Evolutionary conservation across 92 coral and sea anemone genomes (phyloP).

Genomic region (Epizoanthus scotinus): DNA sequence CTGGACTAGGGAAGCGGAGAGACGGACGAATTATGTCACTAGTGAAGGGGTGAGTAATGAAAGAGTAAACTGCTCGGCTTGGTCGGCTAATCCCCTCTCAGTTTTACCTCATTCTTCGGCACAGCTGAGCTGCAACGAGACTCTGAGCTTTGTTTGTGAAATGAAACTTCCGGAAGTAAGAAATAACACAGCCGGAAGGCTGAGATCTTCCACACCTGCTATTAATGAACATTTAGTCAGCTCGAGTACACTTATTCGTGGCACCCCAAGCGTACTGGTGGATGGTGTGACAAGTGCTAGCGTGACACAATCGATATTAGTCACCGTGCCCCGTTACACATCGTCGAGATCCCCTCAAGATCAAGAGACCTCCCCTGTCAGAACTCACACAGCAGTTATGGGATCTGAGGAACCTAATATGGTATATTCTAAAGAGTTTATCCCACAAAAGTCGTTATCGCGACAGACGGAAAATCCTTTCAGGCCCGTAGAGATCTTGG

Average conservation of each 20-base stretch:
- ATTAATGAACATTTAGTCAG: not conserved
- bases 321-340: not conserved
- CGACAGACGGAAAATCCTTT: not conserved
- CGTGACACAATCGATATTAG: not conserved
- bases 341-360: not conserved
- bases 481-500: not conserved
- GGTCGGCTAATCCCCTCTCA: not conserved
- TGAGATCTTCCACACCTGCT: not conserved
- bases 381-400: not conserved
- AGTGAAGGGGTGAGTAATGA: not conserved
- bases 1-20: conserved; percentile 7
- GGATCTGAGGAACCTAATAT: not conserved
- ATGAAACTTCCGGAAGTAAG: conserved; percentile 24
- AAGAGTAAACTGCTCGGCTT: conserved; percentile 2
- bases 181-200: not conserved
- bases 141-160: conserved; percentile 27
- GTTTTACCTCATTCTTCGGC: not conserved
- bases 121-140: conserved; percentile 9
- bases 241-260: not conserved
- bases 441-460: not conserved
- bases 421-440: not conserved
- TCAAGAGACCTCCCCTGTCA: not conserved
- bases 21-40: not conserved
- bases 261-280: not conserved
- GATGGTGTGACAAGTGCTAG: not conserved